phyloP scores from a whole-genome alignment of 2,888 invertebrate genomes.

The Orthonychiurus folsomi region DNA sequence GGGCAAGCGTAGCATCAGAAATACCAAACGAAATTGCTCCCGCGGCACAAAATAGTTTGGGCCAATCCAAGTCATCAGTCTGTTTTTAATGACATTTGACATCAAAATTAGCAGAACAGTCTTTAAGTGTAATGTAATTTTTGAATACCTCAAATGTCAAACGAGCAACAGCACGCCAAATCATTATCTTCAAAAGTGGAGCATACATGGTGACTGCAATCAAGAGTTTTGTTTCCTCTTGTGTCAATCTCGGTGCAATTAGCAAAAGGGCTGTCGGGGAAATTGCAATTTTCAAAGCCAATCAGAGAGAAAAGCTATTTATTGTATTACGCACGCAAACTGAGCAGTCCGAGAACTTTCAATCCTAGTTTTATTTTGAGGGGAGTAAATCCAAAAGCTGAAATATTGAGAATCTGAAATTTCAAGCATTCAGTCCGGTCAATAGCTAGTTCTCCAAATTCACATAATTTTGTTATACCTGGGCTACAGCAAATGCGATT shows the following conservation, averaged over 20 bases:
- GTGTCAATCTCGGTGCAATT: background rate
- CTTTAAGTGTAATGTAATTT: background rate
- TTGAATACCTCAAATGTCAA: background rate
- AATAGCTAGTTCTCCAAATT: background rate
- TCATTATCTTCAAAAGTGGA: slow-evolving; percentile 63
- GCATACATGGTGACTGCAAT: slow-evolving; percentile 63
- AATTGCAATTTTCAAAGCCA: slow-evolving; percentile 2
- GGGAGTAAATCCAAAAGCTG: slow-evolving; percentile 11
- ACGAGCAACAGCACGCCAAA: slow-evolving; percentile 69
- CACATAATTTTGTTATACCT: slow-evolving; percentile 7
- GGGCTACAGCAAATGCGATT: slow-evolving; percentile 12
- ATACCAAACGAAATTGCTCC: slow-evolving; percentile 65
- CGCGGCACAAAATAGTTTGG: slow-evolving; percentile 57
- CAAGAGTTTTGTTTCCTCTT: slow-evolving; percentile 35
- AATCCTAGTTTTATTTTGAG: slow-evolving; percentile 1
- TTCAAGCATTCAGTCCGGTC: background rate
- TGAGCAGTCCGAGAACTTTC: background rate
- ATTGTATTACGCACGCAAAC: slow-evolving; percentile 9
- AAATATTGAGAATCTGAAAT: slow-evolving; percentile 6
- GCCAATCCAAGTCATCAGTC: slow-evolving; percentile 49
- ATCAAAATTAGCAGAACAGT: background rate
- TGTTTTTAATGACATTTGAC: background rate
- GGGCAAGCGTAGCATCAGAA: slow-evolving; percentile 70
- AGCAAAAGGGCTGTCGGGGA: background rate
- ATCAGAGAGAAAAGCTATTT: background rate